Base-by-base conservation (phyloP, 2,888 invertebrate species). In the Stenodera caucasica region DNA sequence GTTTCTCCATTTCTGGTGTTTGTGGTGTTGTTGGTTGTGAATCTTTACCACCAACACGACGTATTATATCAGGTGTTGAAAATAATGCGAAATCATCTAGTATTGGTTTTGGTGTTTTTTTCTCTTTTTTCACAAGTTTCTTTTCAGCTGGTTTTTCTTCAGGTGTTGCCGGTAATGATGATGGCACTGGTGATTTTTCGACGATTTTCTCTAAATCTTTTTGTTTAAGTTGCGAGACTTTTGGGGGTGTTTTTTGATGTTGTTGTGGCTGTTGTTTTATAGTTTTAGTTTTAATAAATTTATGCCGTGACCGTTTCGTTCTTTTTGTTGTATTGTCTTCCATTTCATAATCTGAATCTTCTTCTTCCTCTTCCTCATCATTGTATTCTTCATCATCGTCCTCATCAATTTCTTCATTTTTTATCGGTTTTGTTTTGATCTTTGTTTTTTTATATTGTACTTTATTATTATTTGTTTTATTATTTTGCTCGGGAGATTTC, bases 21-120 rank as follows among this genome's bases (percentile, higher is more conserved):
- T 49, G 29, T 61, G 64, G 58, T 55, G 73, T 72, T 12, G 76
- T 65, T 37, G 76, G 70, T 26, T 77, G 75, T 9, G 70, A 67
- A 5, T 75, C 65, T 29, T 75, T 74, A 60, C 81, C 76, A 15
- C 82, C 67, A 49, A 90, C 88, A 70, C 90, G 83, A 70, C 90
- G 83, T 60, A 90, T 90, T 56, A 91, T 90, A 82, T 91, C 91
- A 18, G 91, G 91, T 45, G 90, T 87, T 6, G 91, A 90, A 77
- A 91, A 91, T 60, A 91, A 78, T 35, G 90, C 88, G 60, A 90
- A 85, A 83, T 87, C 87, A 73, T 87, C 86, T 33, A 80, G 70
- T 81, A 80, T 67, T 79, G 80, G 80, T 79, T 86, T 86, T 0
- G 81, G 72, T 30, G 79, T 71, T 68, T 81, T 80, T 75, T 84